Percentiles rank a stretch among this genome's conserved stretches.
phyloP scores from a whole-genome alignment of 2,888 invertebrate species.

The Tricholauxania praeusta region DNA sequence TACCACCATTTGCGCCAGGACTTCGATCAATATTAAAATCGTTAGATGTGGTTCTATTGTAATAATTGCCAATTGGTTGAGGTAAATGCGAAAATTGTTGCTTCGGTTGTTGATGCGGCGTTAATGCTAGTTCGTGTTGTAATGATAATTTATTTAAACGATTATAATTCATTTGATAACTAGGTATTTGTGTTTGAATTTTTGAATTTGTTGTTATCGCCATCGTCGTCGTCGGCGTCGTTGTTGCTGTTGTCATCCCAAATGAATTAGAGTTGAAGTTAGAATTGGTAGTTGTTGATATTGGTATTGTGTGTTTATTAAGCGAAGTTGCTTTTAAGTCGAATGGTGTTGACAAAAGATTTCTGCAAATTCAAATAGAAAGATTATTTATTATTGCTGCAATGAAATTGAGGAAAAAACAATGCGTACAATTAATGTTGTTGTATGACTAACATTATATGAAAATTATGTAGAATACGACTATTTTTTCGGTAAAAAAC shows the following conservation, averaged over 20 bases:
- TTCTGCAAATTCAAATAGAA: slow-evolving; percentile 45
- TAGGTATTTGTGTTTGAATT: slow-evolving; percentile 64
- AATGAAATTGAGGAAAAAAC: no score
- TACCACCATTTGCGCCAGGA: slow-evolving; percentile 16
- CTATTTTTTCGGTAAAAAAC: no score
- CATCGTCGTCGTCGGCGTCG: slow-evolving; percentile 44
- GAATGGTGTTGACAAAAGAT: slow-evolving; percentile 49
- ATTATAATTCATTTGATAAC: slow-evolving; percentile 51
- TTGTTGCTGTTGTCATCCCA: slow-evolving; percentile 17
- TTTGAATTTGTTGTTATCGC: slow-evolving; percentile 50
- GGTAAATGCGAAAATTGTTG: slow-evolving; percentile 52
- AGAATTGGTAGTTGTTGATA: slow-evolving; percentile 39
- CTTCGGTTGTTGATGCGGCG: slow-evolving; percentile 46
- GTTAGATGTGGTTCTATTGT: slow-evolving; percentile 40
- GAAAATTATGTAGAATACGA: no score
- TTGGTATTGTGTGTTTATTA: slow-evolving; percentile 34
- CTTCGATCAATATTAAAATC: slow-evolving; percentile 32
- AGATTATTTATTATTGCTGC: neutral
- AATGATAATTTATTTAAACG: slow-evolving; percentile 21
- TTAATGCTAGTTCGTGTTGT: slow-evolving; percentile 47
- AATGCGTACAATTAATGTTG: no score
- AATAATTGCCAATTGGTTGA: slow-evolving; percentile 48
- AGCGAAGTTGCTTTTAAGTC: slow-evolving; percentile 2
- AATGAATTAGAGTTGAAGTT: slow-evolving; percentile 33
- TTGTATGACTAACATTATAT: no score